Base-by-base conservation (phyloP, 92 coral and sea anemone genomes). In the Zoanthus solanderi region DNA sequence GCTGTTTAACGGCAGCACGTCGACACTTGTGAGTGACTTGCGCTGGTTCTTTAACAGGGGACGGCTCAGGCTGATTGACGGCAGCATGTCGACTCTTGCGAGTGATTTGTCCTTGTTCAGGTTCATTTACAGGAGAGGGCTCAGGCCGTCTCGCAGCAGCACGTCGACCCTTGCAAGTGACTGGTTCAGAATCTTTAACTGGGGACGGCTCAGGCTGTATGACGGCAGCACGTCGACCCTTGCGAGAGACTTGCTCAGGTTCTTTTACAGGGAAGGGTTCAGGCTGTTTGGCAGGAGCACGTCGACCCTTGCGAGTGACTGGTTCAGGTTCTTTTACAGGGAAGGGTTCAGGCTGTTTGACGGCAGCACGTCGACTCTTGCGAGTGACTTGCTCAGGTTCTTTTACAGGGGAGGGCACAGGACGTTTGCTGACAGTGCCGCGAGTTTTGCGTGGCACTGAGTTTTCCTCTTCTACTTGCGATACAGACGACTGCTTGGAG, bases 11-110 rank as follows among this genome's bases (percentile, higher is more conserved):
- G 6, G 67, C 18, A 16, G 18, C 67, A 60, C 67, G 67, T 6
- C 67, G 67, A 60, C 30, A 14, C 18, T 60, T 63, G n/a, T 2
- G 69, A 3, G 7, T 5, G 8, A 75, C 30, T 28, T 52, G 77
- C n/a, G 52, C 17, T 0, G 52, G 28, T 53, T 73, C 31, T 48
- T 73, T 16, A 9, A 73, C 56, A 14, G 78, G 78, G 54, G 78
- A 15, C n/a, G 63, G 63, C 23, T 47, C 31, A 4, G 88, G 47
- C 16, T 53, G 10, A 17, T 88, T 80, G 9, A 37, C 17, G 6
- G 72, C 11, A 42, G 73, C 84, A 23, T 77, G 28, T 28, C 88
- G 90, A 63, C 60, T n/a, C 71, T 28, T 45, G 28, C 79, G 74
- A 50, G 74, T 46, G 1, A 75, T 31, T 28, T 68, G 69, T 7